These are phyloP conservation scores for Pterois miles DNA, from an alignment of 2,797 vertebrate species.

Conservation along the genomic window DNA sequence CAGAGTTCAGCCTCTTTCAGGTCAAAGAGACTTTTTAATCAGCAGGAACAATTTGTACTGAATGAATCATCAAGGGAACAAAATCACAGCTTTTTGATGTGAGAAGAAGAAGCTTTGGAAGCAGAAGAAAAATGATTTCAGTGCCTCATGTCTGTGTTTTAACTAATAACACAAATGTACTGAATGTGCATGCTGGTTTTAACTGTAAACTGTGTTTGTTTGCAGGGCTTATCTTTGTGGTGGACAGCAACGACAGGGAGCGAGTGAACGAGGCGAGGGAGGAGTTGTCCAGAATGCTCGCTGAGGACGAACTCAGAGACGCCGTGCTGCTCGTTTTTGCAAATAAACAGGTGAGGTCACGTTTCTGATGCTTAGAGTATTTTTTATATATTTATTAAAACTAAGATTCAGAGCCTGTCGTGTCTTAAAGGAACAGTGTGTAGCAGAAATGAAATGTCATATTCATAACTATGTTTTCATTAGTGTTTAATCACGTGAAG, in stretches of 20 bases:
- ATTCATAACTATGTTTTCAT: too few relatives aligned
- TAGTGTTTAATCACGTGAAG: too few relatives aligned
- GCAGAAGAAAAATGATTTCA: too few relatives aligned
- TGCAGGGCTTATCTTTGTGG: constrained; percentile 90
- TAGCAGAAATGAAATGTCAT: too few relatives aligned
- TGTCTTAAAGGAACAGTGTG: not conserved
- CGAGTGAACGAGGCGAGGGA: constrained; percentile 88
- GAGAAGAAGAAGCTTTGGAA: not conserved
- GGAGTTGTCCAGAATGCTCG: constrained; percentile 86
- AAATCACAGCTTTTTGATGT: not conserved
- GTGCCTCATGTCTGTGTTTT: not conserved
- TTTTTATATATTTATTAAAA: not conserved
- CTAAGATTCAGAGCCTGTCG: not conserved
- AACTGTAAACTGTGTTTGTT: not conserved
- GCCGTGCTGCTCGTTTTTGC: constrained; percentile 89
- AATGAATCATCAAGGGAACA: not conserved
- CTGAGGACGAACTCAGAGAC: constrained; percentile 88
- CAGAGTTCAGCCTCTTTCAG: not conserved
- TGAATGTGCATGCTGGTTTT: not conserved
- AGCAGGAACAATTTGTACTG: not conserved
- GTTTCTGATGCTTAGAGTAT: not conserved
- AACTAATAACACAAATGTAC: not conserved
- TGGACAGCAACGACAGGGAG: constrained; percentile 91
- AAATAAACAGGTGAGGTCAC: constrained; percentile 86
- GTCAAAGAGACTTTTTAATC: constrained; percentile 1